phyloP scores from a whole-genome alignment of 2,113 vertebrate genomes.

The Ellobius talpinus region DNA sequence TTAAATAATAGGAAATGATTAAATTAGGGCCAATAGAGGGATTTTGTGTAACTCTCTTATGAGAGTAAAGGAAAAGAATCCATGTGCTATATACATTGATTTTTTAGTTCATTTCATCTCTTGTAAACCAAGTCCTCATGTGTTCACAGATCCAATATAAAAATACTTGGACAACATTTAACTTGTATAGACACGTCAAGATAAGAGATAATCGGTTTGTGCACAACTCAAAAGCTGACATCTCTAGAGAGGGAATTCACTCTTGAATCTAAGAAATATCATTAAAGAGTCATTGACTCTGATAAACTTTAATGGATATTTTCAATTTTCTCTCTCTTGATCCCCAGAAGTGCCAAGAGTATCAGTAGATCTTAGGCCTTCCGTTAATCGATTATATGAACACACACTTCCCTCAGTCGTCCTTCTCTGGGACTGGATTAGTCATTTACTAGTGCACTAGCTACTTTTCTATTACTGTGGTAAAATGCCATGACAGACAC shows the following conservation, averaged over 20 bases:
- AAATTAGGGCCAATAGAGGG: not conserved
- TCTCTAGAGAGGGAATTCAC: not conserved
- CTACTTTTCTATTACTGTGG: not conserved
- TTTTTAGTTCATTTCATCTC: not conserved
- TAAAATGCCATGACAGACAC: too few relatives aligned
- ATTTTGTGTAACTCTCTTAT: not conserved
- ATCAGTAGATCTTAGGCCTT: not conserved
- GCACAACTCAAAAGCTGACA: constrained; percentile 1
- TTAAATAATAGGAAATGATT: not conserved
- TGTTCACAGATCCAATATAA: not conserved
- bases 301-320: not conserved
- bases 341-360: not conserved
- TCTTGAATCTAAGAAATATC: not conserved
- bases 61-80: not conserved
- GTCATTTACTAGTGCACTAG: not conserved
- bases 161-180: not conserved
- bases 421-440: not conserved
- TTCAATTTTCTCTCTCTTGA: not conserved
- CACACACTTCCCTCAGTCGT: not conserved
- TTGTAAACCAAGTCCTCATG: not conserved
- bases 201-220: not conserved
- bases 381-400: not conserved
- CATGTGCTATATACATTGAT: not conserved
- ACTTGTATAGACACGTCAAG: constrained; percentile 3
- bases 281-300: not conserved